Evolutionary conservation across 2,888 invertebrate genomes (phyloP).

Genomic region (Aelia acuminata): DNA sequence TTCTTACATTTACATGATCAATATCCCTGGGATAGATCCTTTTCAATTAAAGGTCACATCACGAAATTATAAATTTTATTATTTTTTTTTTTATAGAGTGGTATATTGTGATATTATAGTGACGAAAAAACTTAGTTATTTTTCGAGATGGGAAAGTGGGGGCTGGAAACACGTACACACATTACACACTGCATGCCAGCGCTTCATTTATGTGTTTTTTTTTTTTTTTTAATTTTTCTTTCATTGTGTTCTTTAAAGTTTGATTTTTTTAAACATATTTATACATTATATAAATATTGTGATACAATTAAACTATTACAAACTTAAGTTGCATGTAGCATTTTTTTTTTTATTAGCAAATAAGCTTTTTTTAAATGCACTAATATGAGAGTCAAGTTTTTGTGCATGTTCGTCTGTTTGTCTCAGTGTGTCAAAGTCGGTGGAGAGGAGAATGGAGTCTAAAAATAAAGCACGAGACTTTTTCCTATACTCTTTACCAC

Average conservation of each 20-base stretch:
- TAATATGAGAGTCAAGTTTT: conserved; percentile 59
- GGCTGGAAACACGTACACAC: conserved; percentile 55
- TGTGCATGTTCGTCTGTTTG: conserved; percentile 60
- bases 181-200: conserved; percentile 56
- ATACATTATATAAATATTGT: conserved; percentile 40
- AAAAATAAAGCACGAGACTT: conserved; percentile 60
- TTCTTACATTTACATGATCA: conserved; percentile 19
- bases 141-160: conserved; percentile 52
- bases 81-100: not conserved
- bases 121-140: conserved; percentile 1
- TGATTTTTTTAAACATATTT: conserved; percentile 24
- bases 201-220: conserved; percentile 57
- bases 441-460: conserved; percentile 60
- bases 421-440: conserved; percentile 59
- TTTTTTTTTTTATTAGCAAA: conserved; percentile 57
- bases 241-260: conserved; percentile 37
- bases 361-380: conserved; percentile 59
- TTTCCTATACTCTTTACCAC: conserved; percentile 60
- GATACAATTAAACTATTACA: conserved; percentile 47
- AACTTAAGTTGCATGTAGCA: conserved; percentile 56
- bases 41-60: conserved; percentile 5
- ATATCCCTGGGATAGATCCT: conserved; percentile 1
- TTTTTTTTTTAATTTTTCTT: conserved; percentile 46
- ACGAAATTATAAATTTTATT: not conserved
- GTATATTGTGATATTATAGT: conserved; percentile 7